Conservation (phyloP, 1,140 invertebrate genomes). For the Colletes gigas region DNA sequence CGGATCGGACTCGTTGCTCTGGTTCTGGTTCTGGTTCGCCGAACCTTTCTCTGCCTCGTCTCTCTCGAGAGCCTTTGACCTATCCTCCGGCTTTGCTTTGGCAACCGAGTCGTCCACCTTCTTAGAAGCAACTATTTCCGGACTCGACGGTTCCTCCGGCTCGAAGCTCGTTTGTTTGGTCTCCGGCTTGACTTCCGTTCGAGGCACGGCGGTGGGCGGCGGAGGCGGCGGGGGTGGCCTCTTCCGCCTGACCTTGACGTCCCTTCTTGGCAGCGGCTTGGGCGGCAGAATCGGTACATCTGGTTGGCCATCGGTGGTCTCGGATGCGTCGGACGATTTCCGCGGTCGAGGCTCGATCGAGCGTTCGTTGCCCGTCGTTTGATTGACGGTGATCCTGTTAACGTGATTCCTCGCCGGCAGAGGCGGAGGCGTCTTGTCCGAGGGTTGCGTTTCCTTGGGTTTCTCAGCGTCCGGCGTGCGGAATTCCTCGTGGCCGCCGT, state of each 20-base stretch:
- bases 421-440: conserved; percentile 58
- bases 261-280: conserved; percentile 76
- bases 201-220: conserved; percentile 65
- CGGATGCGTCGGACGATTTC: conserved; percentile 17
- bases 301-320: background rate
- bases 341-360: conserved; percentile 11
- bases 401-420: conserved; percentile 73
- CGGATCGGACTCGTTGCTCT: background rate
- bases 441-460: conserved; percentile 1
- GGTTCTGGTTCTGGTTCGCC: background rate
- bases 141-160: background rate
- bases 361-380: conserved; percentile 21
- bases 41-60: background rate
- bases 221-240: conserved; percentile 80
- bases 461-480: background rate
- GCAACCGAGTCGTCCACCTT: background rate
- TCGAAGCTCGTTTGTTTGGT: conserved; percentile 29
- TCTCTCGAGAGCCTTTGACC: background rate
- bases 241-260: conserved; percentile 74
- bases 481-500: conserved; percentile 54
- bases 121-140: background rate
- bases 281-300: conserved; percentile 71
- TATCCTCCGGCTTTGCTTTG: background rate
- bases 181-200: conserved; percentile 38
- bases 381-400: conserved; percentile 70